These are phyloP conservation scores for Sceloporus undulatus DNA, from an alignment of 2,113 vertebrate species.

Conservation along the genomic window DNA sequence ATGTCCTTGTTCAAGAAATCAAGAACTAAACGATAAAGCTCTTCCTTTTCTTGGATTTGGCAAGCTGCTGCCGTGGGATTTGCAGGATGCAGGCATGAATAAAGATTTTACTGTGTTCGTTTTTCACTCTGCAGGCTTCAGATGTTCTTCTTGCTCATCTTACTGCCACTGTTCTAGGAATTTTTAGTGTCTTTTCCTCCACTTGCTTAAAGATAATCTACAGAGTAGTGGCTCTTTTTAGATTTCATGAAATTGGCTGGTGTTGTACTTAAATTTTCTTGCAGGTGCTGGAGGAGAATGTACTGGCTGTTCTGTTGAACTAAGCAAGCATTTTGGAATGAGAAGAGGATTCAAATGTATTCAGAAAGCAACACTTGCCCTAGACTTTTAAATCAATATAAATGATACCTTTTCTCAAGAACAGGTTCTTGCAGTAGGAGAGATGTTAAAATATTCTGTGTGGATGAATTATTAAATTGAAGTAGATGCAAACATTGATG, in stretches of 20 bases:
- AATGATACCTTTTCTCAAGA: neutral
- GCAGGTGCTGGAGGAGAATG: neutral
- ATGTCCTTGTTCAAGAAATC: slow-evolving; percentile 59
- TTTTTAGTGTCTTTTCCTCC: slow-evolving; percentile 15
- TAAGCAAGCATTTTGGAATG: neutral
- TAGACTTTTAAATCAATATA: neutral
- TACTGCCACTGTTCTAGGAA: slow-evolving; percentile 17
- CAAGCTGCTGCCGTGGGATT: slow-evolving; percentile 36
- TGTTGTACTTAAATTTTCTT: neutral
- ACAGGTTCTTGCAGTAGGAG: neutral
- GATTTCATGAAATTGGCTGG: slow-evolving; percentile 1
- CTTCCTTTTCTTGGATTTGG: slow-evolving; percentile 63
- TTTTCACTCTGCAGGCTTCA: slow-evolving; percentile 1
- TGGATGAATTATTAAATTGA: neutral
- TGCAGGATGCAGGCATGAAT: slow-evolving; percentile 53
- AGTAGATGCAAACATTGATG: neutral
- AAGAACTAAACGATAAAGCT: slow-evolving; percentile 52
- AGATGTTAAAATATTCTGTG: neutral
- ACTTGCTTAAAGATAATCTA: neutral
- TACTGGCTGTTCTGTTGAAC: neutral
- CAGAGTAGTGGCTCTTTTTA: slow-evolving; percentile 18
- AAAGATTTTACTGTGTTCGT: slow-evolving; percentile 61
- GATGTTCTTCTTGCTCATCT: slow-evolving; percentile 29
- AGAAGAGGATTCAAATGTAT: neutral
- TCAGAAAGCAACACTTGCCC: neutral